Evolutionary conservation across 1,140 invertebrate species (phyloP), one percentile per base, ranked within the genome.

Genomic region (Drosophila fuyamai): DNA sequence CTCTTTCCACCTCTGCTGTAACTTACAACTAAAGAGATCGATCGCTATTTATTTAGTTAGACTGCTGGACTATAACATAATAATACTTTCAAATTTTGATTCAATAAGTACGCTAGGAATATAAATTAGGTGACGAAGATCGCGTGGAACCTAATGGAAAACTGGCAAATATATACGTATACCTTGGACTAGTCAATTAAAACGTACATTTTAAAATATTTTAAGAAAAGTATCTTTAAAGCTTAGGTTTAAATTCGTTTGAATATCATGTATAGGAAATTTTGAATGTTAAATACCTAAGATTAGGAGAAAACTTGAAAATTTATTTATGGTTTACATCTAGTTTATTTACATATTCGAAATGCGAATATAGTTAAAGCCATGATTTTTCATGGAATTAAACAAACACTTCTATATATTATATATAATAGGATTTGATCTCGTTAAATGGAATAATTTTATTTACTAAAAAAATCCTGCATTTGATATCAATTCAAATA

Each of bases 21-120:
- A 57, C 65, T 88, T 79, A 80, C 79, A 88, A 88, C 79, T 80
- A 89, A 88, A 88, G 83, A 88, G 83, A 88, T 88, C 83, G 83
- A 89, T 88, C 83, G 83, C 84, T 89, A 89, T 83, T 83, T 88
- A 80, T 57, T 66, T 79, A 63, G 66, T 88, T 86, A 76, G 63
- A 85, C 70, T 89, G 82, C 81, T 78, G 83, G 63, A 66, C 81
- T 85, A 85, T 88, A 88, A 84, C 73, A 81, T 88, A 88, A 90
- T 88, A 88, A 88, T 88, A 88, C 84, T 88, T 79, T 75, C 36
- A 71, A 71, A 71, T 71, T 71, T 71, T 71, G 68, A 71, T 71
- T 71, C 66, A 71, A 71, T 71, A 71, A 71, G 65, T 68, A 76
- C 58, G 58, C 60, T 82, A 72, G 56, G 76, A 70, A 61, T 82